Percentiles rank a stretch among this genome's conserved stretches.
phyloP scores from a whole-genome alignment of 1,140 invertebrate genomes.

The Eueides isabella region DNA sequence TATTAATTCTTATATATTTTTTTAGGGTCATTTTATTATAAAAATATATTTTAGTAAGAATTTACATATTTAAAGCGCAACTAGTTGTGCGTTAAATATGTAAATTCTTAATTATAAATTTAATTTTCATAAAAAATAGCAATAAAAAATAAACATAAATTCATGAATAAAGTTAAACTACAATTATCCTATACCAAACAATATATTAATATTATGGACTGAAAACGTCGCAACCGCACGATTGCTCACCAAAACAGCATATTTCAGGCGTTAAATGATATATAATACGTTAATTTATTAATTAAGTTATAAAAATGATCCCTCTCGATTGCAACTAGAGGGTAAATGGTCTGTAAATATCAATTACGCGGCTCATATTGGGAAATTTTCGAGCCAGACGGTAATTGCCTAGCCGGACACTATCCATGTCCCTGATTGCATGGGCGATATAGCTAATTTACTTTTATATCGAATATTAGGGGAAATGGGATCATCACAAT shows the following conservation, averaged over 20 bases:
- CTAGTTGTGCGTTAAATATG: background rate
- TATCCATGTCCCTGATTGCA: conserved; percentile 51
- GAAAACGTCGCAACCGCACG: background rate
- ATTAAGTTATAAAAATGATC: conserved; percentile 48
- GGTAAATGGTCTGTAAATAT: conserved; percentile 74
- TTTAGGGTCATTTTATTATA: too few species aligned
- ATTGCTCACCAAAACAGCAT: conserved; percentile 23
- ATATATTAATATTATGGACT: background rate
- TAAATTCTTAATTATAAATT: too few species aligned
- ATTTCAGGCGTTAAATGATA: conserved; percentile 34
- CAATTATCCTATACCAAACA: conserved; percentile 1
- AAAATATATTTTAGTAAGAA: too few species aligned
- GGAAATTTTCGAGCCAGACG: conserved; percentile 62
- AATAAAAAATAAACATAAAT: background rate
- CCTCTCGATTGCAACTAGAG: conserved; percentile 41
- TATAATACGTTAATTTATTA: conserved; percentile 48
- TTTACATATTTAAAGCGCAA: too few species aligned
- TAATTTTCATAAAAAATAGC: background rate
- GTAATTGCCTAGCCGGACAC: conserved; percentile 59
- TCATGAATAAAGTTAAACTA: background rate
- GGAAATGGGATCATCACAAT: conserved; percentile 31
- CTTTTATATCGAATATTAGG: conserved; percentile 62
- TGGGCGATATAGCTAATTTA: conserved; percentile 68
- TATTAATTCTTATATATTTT: background rate
- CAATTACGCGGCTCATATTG: conserved; percentile 67